Evolutionary conservation across 2,797 vertebrate species (phyloP).

Genomic region (Falco novaeseelandiae): DNA sequence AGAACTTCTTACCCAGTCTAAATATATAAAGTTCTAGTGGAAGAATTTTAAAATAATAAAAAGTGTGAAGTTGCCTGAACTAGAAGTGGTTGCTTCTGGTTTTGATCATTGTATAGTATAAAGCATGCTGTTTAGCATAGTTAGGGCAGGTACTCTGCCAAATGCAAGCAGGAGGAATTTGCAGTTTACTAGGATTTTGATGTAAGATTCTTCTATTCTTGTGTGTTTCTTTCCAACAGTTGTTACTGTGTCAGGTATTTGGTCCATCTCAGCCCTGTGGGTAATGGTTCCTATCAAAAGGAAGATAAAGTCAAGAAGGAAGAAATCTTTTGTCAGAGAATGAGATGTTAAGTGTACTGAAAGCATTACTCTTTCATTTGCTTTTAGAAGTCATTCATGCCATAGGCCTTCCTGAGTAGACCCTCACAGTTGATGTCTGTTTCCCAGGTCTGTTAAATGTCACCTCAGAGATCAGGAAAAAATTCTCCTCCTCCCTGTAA

Average conservation of each 20-base stretch:
- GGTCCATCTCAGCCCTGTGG: not conserved
- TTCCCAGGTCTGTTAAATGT: constrained; percentile 52
- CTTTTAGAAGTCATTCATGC: constrained; percentile 27
- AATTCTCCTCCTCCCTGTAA: not conserved
- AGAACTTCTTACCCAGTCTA: not conserved
- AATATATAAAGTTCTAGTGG: not conserved
- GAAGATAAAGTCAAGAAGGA: constrained; percentile 8
- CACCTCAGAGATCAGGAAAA: constrained; percentile 40
- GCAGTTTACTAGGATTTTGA: not conserved
- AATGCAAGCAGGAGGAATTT: not conserved
- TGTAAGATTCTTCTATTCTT: not conserved
- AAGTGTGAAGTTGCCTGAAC: not conserved
- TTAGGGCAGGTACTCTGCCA: not conserved
- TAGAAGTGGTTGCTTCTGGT: not conserved
- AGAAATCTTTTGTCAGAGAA: constrained; percentile 15
- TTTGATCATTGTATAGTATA: not conserved
- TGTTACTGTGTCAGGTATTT: not conserved
- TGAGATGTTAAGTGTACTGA: not conserved
- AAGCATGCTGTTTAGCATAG: not conserved
- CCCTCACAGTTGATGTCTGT: not conserved
- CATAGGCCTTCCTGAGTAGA: not conserved
- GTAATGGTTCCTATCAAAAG: not conserved
- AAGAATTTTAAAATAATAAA: not conserved
- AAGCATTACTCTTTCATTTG: not conserved
- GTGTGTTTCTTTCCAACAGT: not conserved